Evolutionary conservation across 2,888 invertebrate species (phyloP), one percentile per base, ranked within the genome.

Genomic region (Macropis europaea): DNA sequence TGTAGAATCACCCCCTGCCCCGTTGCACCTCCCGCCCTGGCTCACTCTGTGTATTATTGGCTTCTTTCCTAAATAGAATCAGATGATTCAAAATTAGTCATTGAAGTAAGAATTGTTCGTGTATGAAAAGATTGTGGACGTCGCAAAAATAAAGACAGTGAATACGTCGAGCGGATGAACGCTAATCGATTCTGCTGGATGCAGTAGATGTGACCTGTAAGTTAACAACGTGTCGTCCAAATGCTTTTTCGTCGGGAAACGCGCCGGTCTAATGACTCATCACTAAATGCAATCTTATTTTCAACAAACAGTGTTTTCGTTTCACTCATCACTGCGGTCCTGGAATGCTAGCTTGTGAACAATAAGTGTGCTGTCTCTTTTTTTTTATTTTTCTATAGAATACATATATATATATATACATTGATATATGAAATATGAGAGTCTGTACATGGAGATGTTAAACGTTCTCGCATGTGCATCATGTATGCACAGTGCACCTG

Each of bases 281-380:
- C 15, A 26, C 28, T 19, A 30, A 28, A 13, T 24, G 17, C 26
- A 32, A 61, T 40, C 15, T 48, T 43, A 45, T 42, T 34, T 30
- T 43, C 36, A 24, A 61, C 24, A 19, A 28, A 34, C 17, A 40
- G 48, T 34, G 15, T 40, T 30, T n/a, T n/a, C 19, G 7, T 40
- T 43, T 48, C 43, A 42, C 60, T 36, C 48, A 22, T 57, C 42
- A 42, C 69, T 63, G 74, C 74, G 45, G 56, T 63, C 74, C 63
- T 74, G 74, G 59, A 74, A 74, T 63, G 74, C 69, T 59, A 43
- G 69, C 63, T 74, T 54, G 3, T 7, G 50, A 63, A 73, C 48
- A 63, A 52, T 48, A 43, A 59, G 34, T 54, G 54, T 30, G 42
- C 15, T 50, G 28, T 60, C 43, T 45, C 50, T 42, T 60, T 40